Base-by-base conservation (phyloP, 2,113 vertebrate species). In the Gymnobelideus leadbeateri region DNA sequence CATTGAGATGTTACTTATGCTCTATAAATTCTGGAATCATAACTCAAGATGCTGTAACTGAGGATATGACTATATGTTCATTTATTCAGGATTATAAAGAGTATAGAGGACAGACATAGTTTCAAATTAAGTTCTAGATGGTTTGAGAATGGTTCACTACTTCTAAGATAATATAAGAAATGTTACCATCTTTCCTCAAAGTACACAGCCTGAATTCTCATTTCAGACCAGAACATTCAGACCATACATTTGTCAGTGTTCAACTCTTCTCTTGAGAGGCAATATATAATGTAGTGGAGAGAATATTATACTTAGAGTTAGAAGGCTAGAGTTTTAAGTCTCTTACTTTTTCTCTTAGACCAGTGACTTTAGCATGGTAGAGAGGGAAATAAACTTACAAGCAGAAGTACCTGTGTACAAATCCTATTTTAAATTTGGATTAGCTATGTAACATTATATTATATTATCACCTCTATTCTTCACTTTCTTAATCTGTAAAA, bases 401-500 rank as follows among this genome's bases (percentile, higher is more conserved):
- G 91, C 52, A 91, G 50, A 51, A 4, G 51, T 26, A 91, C 53
- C 25, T 93, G 6, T 21, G 4, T 57, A 89, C 89, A 4, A 90
- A 31, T 61, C 92, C 37, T 61, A 43, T 25, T 46, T 97, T 4
- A 52, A 57, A 26, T 91, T 2, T 50, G 1, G 92, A 51, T 54
- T 92, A 92, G 12, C 8, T 93, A 53, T 94, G 24, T 51, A 51
- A 51, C 11, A 51, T 51, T 51, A 51, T 51, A 51, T 11, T 51
- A 51, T 51, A 51, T 51, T 95, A 54, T 84, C 1, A 46, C 94
- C 23, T 94, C 47, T 90, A 91, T 92, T 26, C 93, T 51, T 92
- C 53, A 47, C 3, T 96, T 95, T 94, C 47, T n/a, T 94, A 89
- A 93, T 93, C 28, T 96, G 31, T 53, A 89, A 24, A 91, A 55